Evolutionary conservation across 2,888 invertebrate genomes (phyloP), one percentile per base, ranked within the genome.

Genomic region (Pterostichus niger): DNA sequence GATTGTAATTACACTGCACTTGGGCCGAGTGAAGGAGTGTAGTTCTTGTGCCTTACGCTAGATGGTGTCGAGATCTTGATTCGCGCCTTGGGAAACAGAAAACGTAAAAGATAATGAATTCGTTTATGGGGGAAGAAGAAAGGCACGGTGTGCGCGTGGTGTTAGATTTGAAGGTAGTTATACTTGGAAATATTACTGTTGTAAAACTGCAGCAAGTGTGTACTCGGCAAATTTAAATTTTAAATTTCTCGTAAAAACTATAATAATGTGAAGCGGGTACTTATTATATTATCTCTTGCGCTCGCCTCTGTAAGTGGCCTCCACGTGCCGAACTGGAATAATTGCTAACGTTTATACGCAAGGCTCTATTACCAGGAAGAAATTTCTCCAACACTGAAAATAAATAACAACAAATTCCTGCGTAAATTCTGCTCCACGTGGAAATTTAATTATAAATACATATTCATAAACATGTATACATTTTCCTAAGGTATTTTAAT

Each of bases 1-100:
- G n/a, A 73, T 81, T 81, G 71, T 81, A 56, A 81, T 81, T 71
- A 71, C 40, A 40, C 71, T 78, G 78, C 44, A 75, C 33, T 64
- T 64, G 64, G 17, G 11, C 24, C 31, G 59, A n/a, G 33, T 35
- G 64, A 31, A 33, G 17, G 59, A 35, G 33, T 64, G 35, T 64
- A 33, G 17, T 56, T 56, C 17, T 7, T 17, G 56, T 17, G 17
- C 56, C 17, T 9, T 15, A 2, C 56, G 31, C 11, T 64, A 64
- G 64, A 64, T 64, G 64, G 24, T 24, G 71, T 15, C 31, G 71
- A 49, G 71, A 71, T 71, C 71, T 71, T 46, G 71, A 71, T 71
- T 71, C 46, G 71, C 44, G 71, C 40, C 71, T 31, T 46, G 71
- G 71, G 71, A 46, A 46, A 64, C 64, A 24, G 71, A 49, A 71